Evolutionary conservation across 2,888 invertebrate species (phyloP), one percentile per base, ranked within the genome.

Genomic region (Cylloceria caligata): DNA sequence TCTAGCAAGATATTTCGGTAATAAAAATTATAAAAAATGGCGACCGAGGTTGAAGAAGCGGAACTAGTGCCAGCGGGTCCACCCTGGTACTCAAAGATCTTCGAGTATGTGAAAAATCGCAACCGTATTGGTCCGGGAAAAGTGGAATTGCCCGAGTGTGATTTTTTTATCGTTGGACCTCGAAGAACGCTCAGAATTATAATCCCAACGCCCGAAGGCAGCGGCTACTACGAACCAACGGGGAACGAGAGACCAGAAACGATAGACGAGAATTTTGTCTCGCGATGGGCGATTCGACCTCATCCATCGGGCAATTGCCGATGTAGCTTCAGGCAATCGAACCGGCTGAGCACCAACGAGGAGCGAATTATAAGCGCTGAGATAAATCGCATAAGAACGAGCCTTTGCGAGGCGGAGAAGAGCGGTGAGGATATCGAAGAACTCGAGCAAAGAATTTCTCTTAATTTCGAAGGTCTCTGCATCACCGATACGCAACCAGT

Each of bases 271-370:
- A 92, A 92, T 74, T 92, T 93, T 80, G 90, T 90, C 62, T 85
- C 90, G 0, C 87, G 90, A 0, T 92, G 92, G 92, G 88, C 91
- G 13, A 87, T 85, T 42, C 84, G 90, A 19, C 91, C 92, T 0
- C 92, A 92, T 82, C 89, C 92, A 0, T 90, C 91, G 3, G 90
- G 89, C 0, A 91, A 91, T 67, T 92, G 92, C 65, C 87, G 92
- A 3, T 93, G 92, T 65, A 92, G 92, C 3, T 92, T 91, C 74
- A 83, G 91, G 9, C 88, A 88, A 3, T 91, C 91, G n/a, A 80
- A 88, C 16, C 42, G 88, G n/a, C 57, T 75, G 6, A 89, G 89
- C 47, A 89, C 87, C 3, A 86, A 84, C 77, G 90, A 90, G 49
- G 87, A 89, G 52, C 84, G 87, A 16, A 86, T 90, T 9, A 89